These are phyloP conservation scores for Linurgus olivaceus DNA, from an alignment of 2,797 vertebrate genomes.

Conservation along the genomic window DNA sequence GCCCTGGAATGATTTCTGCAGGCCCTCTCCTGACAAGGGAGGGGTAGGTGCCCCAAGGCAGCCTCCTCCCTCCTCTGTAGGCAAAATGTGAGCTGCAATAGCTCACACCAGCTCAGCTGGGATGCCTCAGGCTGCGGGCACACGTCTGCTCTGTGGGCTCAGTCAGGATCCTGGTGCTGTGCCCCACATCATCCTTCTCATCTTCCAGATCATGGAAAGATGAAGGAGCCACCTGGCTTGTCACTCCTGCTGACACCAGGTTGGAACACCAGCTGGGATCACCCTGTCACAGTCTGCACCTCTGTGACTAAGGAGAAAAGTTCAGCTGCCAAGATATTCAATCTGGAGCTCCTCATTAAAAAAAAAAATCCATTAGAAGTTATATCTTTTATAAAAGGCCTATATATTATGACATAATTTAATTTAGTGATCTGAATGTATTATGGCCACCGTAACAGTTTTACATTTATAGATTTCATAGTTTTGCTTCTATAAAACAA, in stretches of 20 bases:
- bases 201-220: background rate
- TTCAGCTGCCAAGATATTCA: background rate
- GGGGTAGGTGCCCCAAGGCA: background rate
- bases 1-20: background rate
- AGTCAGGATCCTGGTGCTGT: background rate
- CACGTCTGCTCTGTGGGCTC: background rate
- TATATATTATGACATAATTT: conserved; percentile 62
- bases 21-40: background rate
- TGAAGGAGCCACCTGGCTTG: background rate
- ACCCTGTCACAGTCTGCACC: background rate
- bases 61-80: background rate
- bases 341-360: background rate
- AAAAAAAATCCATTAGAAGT: background rate
- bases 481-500: conserved; percentile 66
- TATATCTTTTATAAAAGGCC: conserved; percentile 51
- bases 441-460: conserved; percentile 23
- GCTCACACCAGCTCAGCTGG: background rate
- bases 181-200: background rate
- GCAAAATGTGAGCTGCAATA: background rate
- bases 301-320: background rate
- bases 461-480: conserved; percentile 66
- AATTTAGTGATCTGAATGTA: conserved; percentile 49
- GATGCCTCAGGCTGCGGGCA: background rate
- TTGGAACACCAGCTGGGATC: background rate
- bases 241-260: background rate